Percentiles rank a stretch among this genome's conserved stretches.
These are phyloP conservation scores for Triops longicaudatus DNA, from an alignment of 1,140 invertebrate species.

Conservation along the genomic window DNA sequence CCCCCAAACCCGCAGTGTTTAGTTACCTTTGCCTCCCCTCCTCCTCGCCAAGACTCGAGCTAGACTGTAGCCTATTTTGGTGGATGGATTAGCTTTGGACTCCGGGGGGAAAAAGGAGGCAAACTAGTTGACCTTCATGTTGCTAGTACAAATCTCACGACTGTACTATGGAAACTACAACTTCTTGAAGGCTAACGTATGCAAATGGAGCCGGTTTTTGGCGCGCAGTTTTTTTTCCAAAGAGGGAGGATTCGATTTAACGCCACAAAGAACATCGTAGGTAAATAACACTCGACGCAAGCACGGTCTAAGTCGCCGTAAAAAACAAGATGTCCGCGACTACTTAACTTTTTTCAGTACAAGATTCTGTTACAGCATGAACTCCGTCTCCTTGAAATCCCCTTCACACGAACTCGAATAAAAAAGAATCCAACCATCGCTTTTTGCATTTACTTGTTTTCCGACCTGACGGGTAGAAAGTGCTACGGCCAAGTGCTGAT, in stretches of 20 bases:
- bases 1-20: neutral
- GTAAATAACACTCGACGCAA: neutral
- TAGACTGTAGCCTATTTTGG: neutral
- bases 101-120: too few relatives aligned
- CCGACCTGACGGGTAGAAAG: too few relatives aligned
- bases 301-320: neutral
- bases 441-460: neutral
- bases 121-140: neutral
- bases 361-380: neutral
- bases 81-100: too few relatives aligned
- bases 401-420: slow-evolving; percentile 10
- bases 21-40: neutral
- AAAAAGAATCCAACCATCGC: neutral
- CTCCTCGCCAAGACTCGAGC: neutral
- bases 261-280: too few relatives aligned
- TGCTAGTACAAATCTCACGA: neutral
- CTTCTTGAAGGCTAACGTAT: neutral
- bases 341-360: neutral
- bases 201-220: slow-evolving; percentile 1
- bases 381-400: slow-evolving; percentile 7
- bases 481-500: too few relatives aligned
- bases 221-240: neutral
- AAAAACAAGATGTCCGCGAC: neutral
- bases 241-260: too few relatives aligned
- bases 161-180: neutral